Base-by-base conservation (phyloP, 2,113 vertebrate genomes). In the Phrynocephalus versicolor region DNA sequence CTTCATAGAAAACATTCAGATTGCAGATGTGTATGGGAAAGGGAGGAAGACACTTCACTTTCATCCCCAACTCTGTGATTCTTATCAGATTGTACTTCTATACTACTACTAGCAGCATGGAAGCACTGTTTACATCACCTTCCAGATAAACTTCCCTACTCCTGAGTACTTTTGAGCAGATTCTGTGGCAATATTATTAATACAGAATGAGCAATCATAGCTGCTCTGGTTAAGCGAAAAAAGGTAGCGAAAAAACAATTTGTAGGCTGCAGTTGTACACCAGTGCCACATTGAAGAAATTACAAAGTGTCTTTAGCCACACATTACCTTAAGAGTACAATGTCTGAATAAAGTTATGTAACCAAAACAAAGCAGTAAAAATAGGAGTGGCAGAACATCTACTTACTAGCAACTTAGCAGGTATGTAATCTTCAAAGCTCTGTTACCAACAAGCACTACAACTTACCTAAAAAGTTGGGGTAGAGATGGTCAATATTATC, bases 401-500 rank as follows among this genome's bases (percentile, higher is more conserved):
- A 60, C 65, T 83, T 2, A 51, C 0, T 39, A 15, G 74, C 37
- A 80, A 55, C 14, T n/a, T 74, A 74, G 45, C 3, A 18, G 45
- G 65, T 15, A 39, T 81, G 12, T 64, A 73, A 41, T 45, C 23
- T 73, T 21, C 19, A 79, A 64, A 21, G 3, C 7, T 72, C 1
- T 9, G 67, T 67, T 0, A 1, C 5, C 81, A 88, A 33, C 2
- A 85, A 90, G 39, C 27, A 33, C 23, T 82, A 94, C 82, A 79
- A 96, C 98, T 95, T 95, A 99, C 99, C 98, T 94, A 99, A 97
- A 93, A 99, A 99, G 94, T 99, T 99, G 83, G 99, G 99, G 92
- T 98, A 99, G 39, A 99, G 98, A 95, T 99, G 99, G 93, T 99
- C 98, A 93, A 99, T 97, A 70, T 99, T 99, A 94, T 99, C 99